A percentile compares a stretch with the other conserved stretches of the same genome.
Conservation (phyloP, 1,140 invertebrate species). For the Neodiprion fabricii region DNA sequence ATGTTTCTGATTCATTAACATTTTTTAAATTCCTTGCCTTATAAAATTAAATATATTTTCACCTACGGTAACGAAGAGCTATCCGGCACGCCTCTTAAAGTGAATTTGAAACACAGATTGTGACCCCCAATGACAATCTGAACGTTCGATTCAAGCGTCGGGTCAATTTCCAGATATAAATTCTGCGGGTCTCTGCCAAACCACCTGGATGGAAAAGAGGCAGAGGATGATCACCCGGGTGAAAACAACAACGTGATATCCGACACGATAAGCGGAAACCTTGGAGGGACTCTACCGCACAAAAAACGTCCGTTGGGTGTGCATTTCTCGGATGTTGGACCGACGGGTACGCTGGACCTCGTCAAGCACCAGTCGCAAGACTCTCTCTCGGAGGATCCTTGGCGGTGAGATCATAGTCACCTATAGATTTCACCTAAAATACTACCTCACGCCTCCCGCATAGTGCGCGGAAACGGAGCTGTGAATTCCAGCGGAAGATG, state of each 20-base stretch:
- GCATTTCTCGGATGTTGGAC: slow-evolving; percentile 61
- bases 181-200: slow-evolving; percentile 74
- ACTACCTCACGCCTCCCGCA: not conserved
- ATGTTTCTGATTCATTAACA: no score
- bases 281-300: slow-evolving; percentile 63
- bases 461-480: no score
- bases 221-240: slow-evolving; percentile 58
- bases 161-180: slow-evolving; percentile 54
- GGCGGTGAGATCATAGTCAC: slow-evolving; percentile 43
- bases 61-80: no score
- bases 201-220: slow-evolving; percentile 71
- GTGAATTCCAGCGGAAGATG: no score
- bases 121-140: no score
- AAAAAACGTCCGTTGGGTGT: slow-evolving; percentile 63
- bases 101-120: no score
- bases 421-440: no score
- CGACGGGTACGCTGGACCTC: slow-evolving; percentile 48
- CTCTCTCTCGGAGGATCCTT: slow-evolving; percentile 57
- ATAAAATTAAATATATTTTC: no score
- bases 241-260: slow-evolving; percentile 64
- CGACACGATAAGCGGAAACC: slow-evolving; percentile 70
- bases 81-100: no score
- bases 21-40: no score
- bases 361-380: slow-evolving; percentile 55
- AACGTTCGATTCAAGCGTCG: no score